Evolutionary conservation across 1,140 invertebrate genomes (phyloP).

Genomic region (Diabrotica undecimpunctata): DNA sequence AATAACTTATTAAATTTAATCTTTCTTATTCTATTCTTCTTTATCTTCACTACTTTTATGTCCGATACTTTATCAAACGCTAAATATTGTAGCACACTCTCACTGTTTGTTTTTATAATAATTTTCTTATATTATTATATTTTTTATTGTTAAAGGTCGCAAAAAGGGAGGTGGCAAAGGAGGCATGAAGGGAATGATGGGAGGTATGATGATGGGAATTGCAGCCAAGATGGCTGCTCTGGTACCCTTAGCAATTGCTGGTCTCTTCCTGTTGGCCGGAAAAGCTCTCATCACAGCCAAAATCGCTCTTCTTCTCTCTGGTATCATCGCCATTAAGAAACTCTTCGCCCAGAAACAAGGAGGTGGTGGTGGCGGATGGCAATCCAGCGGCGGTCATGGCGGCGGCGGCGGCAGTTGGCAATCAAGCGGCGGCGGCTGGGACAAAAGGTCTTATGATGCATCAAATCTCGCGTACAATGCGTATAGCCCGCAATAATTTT

Average conservation of each 20-base stretch:
- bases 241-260: slow-evolving; percentile 69
- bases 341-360: slow-evolving; percentile 63
- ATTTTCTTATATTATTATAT: background rate
- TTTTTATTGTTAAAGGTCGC: slow-evolving; percentile 51
- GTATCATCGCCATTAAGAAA: slow-evolving; percentile 77
- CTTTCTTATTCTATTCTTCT: background rate
- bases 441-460: slow-evolving; percentile 51
- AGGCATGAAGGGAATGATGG: slow-evolving; percentile 81
- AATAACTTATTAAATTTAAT: background rate
- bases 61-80: too few species aligned
- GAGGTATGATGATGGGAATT: slow-evolving; percentile 76
- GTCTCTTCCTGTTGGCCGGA: slow-evolving; percentile 68
- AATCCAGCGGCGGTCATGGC: slow-evolving; percentile 48
- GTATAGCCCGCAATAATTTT: slow-evolving; percentile 38
- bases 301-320: slow-evolving; percentile 70
- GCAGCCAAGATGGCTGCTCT: slow-evolving; percentile 71
- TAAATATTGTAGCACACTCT: too few species aligned
- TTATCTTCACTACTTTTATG: too few species aligned
- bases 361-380: slow-evolving; percentile 59
- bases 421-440: slow-evolving; percentile 30
- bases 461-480: slow-evolving; percentile 67
- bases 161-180: slow-evolving; percentile 46
- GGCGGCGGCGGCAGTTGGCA: slow-evolving; percentile 44
- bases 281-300: slow-evolving; percentile 76
- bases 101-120: slow-evolving; percentile 1